phyloP scores from a whole-genome alignment of 1,140 invertebrate genomes.

The Diorhabda elongata region DNA sequence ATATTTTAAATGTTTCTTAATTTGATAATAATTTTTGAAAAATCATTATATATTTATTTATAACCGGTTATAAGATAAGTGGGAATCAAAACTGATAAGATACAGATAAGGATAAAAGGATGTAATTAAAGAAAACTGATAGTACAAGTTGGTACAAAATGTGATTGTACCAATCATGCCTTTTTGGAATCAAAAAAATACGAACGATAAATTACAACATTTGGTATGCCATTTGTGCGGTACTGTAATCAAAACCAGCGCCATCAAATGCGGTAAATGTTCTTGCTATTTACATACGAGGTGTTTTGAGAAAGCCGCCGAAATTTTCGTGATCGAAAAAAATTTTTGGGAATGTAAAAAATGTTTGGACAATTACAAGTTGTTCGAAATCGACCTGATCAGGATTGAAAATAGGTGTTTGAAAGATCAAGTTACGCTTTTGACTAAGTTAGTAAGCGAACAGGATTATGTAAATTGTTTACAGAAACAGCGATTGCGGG shows the following conservation, averaged over 20 bases:
- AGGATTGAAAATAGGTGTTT: conserved; percentile 29
- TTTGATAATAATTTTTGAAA: no score
- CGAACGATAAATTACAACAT: no score
- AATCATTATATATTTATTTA: no score
- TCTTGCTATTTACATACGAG: conserved; percentile 24
- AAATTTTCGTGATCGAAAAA: conserved; percentile 25
- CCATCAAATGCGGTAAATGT: conserved; percentile 30
- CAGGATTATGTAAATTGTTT: conserved; percentile 30
- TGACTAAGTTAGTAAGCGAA: conserved; percentile 27
- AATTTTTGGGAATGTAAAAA: conserved; percentile 25
- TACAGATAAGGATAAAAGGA: no score
- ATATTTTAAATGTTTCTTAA: no score
- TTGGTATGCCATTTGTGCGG: conserved; percentile 23
- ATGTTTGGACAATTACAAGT: conserved; percentile 16
- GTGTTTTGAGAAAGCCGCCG: conserved; percentile 24
- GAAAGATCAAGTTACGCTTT: conserved; percentile 24
- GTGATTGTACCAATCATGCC: no score
- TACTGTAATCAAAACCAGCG: conserved; percentile 25
- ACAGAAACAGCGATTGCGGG: conserved; percentile 19
- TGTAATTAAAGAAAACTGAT: no score
- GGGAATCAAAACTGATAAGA: no score
- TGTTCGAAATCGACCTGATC: conserved; percentile 20
- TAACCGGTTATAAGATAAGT: no score
- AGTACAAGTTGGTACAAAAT: no score
- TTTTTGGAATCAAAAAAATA: no score